Percentiles rank a stretch among this genome's conserved stretches.
Conservation (phyloP, 2,888 invertebrate genomes). For the Temnothorax unifasciatus region DNA sequence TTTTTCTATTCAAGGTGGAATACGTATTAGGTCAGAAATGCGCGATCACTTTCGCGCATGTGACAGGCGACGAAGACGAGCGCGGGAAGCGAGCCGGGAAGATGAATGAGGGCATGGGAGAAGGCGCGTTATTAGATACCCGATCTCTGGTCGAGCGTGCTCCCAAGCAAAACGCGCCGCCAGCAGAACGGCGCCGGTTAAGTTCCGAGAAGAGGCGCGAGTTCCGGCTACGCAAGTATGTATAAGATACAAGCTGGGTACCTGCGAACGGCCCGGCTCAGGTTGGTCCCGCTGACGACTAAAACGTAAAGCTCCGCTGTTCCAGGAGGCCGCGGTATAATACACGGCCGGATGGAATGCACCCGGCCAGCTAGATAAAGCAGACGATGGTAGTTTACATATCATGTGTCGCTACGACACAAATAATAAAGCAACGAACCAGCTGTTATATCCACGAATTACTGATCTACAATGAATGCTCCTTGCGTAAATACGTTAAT, state of each 20-base stretch:
- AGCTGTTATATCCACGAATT: slow-evolving; percentile 26
- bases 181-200: slow-evolving; percentile 78
- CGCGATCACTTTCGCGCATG: slow-evolving; percentile 25
- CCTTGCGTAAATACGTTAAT: background rate
- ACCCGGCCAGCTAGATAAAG: slow-evolving; percentile 42
- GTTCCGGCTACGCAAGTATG: slow-evolving; percentile 82
- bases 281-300: slow-evolving; percentile 75
- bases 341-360: slow-evolving; percentile 40
- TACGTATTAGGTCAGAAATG: background rate
- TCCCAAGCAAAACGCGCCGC: slow-evolving; percentile 80
- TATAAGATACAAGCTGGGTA: slow-evolving; percentile 52
- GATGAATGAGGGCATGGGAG: slow-evolving; percentile 51
- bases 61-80: slow-evolving; percentile 24
- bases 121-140: slow-evolving; percentile 79
- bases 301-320: slow-evolving; percentile 63
- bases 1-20: background rate
- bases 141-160: slow-evolving; percentile 76
- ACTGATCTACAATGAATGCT: background rate
- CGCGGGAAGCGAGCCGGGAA: slow-evolving; percentile 29
- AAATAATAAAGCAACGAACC: slow-evolving; percentile 44
- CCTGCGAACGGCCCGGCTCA: slow-evolving; percentile 63
- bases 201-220: slow-evolving; percentile 82
- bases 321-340: slow-evolving; percentile 57
- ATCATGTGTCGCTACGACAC: slow-evolving; percentile 43
- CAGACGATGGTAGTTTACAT: slow-evolving; percentile 48